phyloP scores from a whole-genome alignment of 2,113 vertebrate species.

The Platichthys flesus region DNA sequence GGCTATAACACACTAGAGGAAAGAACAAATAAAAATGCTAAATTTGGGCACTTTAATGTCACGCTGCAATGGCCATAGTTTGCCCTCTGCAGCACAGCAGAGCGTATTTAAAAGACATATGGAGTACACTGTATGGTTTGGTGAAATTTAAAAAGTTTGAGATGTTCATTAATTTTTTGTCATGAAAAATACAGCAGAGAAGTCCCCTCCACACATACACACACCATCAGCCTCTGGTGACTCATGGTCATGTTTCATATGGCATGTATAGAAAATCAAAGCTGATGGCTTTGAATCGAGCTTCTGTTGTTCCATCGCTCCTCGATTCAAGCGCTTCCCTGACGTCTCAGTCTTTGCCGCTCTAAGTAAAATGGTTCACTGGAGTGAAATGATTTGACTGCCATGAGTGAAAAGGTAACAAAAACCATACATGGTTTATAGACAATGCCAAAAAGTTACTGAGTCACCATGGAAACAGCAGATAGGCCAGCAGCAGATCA shows the following conservation, averaged over 20 bases:
- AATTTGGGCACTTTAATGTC: too few relatives aligned
- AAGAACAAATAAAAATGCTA: too few relatives aligned
- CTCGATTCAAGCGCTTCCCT: neutral
- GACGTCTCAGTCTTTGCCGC: conserved; percentile 32
- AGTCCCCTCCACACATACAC: too few relatives aligned
- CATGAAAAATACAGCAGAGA: too few relatives aligned
- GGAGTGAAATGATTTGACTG: conserved; percentile 24
- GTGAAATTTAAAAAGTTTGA: too few relatives aligned
- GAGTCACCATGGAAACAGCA: conserved; percentile 64
- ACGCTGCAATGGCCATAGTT: too few relatives aligned
- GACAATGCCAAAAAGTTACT: conserved; percentile 45
- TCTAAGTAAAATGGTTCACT: conserved; percentile 37
- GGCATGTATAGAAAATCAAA: conserved; percentile 1
- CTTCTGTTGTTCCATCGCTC: neutral
- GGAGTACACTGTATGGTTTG: too few relatives aligned
- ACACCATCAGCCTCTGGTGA: neutral
- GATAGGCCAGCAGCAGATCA: conserved; percentile 40
- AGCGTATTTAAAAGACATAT: too few relatives aligned
- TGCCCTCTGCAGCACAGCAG: too few relatives aligned
- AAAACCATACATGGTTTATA: conserved; percentile 12
- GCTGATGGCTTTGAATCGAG: conserved; percentile 15
- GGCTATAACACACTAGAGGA: too few relatives aligned
- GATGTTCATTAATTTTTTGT: too few relatives aligned
- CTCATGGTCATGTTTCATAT: neutral
- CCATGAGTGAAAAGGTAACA: conserved; percentile 33